phyloP scores from a whole-genome alignment of 2,797 vertebrate genomes.

The Molossus molossus region DNA sequence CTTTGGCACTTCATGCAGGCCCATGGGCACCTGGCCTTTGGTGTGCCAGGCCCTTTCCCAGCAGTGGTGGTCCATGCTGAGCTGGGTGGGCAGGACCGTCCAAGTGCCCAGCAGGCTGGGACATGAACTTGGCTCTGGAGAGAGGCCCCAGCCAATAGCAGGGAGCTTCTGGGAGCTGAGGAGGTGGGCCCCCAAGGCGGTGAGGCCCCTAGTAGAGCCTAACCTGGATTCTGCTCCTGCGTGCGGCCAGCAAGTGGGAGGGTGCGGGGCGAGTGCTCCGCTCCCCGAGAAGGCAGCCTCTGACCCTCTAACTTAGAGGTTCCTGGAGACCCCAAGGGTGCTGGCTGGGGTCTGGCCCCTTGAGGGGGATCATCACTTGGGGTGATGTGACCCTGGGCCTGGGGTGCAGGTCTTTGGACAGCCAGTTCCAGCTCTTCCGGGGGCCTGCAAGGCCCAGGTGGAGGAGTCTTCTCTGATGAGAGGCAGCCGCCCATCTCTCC shows the following conservation, averaged over 20 bases:
- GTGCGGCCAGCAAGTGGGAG: rapidly evolving
- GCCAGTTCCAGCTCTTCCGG: background rate
- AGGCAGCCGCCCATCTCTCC: background rate
- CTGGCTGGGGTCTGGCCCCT: background rate
- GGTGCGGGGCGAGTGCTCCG: background rate
- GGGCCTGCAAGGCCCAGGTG: background rate
- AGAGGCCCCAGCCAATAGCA: background rate
- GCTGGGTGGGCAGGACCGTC: background rate
- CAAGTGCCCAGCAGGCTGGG: background rate
- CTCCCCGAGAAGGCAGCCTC: background rate
- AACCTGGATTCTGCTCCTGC: background rate
- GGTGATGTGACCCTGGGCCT: background rate
- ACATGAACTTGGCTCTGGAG: background rate
- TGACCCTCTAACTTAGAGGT: background rate
- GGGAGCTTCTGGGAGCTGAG: background rate
- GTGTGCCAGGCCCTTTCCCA: background rate
- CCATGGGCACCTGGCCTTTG: background rate
- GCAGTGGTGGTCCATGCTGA: background rate
- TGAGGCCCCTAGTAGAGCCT: rapidly evolving
- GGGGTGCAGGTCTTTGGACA: background rate
- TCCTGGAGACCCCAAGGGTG: background rate
- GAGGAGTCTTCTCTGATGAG: background rate
- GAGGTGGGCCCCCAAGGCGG: background rate
- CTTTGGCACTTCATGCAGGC: rapidly evolving
- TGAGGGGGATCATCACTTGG: background rate